A percentile compares a stretch with the other conserved stretches of the same genome.
These are phyloP conservation scores for Dryoscopus gambensis DNA, from an alignment of 2,113 vertebrate genomes.

Conservation along the genomic window DNA sequence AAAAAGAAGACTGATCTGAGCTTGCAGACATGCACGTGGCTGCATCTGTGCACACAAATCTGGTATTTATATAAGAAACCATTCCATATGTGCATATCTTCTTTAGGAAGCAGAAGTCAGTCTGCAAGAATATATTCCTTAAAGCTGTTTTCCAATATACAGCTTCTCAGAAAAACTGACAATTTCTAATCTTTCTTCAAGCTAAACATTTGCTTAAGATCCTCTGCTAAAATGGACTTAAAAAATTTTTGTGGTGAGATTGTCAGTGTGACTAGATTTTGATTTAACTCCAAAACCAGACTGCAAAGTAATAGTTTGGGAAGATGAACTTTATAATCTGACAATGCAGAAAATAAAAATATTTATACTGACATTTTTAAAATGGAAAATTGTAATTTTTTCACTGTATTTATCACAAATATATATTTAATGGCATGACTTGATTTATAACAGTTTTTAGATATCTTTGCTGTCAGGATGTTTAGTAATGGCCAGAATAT, in stretches of 20 bases:
- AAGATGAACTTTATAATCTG: not conserved
- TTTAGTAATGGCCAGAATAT: not conserved
- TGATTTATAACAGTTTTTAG: not conserved
- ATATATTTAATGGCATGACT: not conserved
- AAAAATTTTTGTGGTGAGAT: not conserved
- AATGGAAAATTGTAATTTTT: not conserved
- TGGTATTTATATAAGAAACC: constrained; percentile 11
- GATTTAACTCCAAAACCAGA: not conserved
- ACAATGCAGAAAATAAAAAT: not conserved
- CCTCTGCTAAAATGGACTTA: not conserved
- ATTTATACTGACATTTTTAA: not conserved
- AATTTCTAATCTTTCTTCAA: not conserved
- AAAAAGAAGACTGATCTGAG: not conserved
- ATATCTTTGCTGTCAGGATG: not conserved
- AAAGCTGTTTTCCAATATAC: not conserved
- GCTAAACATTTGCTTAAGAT: constrained; percentile 14
- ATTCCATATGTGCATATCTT: not conserved
- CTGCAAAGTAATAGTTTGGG: not conserved
- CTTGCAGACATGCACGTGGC: not conserved
- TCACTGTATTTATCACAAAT: not conserved
- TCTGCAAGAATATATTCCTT: not conserved
- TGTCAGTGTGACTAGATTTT: not conserved
- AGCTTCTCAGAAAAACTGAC: not conserved
- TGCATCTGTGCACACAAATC: constrained; percentile 31
- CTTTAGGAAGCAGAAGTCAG: not conserved